A percentile compares a stretch with the other conserved stretches of the same genome.
These are phyloP conservation scores for Melipona bicolor DNA, from an alignment of 2,888 invertebrate genomes.

Conservation along the genomic window DNA sequence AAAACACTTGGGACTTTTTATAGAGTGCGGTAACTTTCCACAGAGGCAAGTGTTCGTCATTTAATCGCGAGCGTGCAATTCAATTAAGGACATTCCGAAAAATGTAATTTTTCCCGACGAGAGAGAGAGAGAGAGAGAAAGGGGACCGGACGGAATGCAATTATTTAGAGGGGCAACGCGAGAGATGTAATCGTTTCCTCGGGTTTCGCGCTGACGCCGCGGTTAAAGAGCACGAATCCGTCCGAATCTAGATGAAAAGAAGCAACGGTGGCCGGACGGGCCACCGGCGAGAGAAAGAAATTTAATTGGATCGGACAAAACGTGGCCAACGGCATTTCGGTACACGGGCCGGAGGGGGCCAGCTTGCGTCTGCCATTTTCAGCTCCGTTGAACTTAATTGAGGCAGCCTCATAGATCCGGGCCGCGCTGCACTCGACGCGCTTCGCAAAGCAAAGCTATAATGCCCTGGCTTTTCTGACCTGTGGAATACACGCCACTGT, in stretches of 20 bases:
- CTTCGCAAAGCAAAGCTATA: slow-evolving; percentile 24
- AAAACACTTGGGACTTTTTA: too few relatives aligned
- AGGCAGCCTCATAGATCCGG: slow-evolving; percentile 43
- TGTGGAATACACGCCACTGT: not conserved
- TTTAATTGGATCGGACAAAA: slow-evolving; percentile 77
- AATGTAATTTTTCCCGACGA: slow-evolving; percentile 3
- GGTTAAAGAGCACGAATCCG: slow-evolving; percentile 46
- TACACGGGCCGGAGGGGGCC: slow-evolving; percentile 21
- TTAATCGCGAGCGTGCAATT: slow-evolving; percentile 12
- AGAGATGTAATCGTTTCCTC: slow-evolving; percentile 46
- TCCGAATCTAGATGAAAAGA: slow-evolving; percentile 48
- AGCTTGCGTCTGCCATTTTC: slow-evolving; percentile 61
- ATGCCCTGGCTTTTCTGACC: not conserved
- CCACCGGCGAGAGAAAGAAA: slow-evolving; percentile 44
- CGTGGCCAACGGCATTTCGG: slow-evolving; percentile 39
- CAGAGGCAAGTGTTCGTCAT: not conserved
- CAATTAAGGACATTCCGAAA: slow-evolving; percentile 37
- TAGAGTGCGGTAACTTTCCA: too few relatives aligned
- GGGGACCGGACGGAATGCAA: slow-evolving; percentile 30
- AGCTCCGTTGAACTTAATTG: slow-evolving; percentile 76
- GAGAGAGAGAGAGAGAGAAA: not conserved
- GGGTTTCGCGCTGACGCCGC: slow-evolving; percentile 46
- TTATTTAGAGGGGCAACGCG: slow-evolving; percentile 32
- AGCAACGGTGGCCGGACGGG: slow-evolving; percentile 17
- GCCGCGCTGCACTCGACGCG: slow-evolving; percentile 16